Evolutionary conservation across 2,888 invertebrate species (phyloP).

Genomic region (Dyspetes luteomarginatus): DNA sequence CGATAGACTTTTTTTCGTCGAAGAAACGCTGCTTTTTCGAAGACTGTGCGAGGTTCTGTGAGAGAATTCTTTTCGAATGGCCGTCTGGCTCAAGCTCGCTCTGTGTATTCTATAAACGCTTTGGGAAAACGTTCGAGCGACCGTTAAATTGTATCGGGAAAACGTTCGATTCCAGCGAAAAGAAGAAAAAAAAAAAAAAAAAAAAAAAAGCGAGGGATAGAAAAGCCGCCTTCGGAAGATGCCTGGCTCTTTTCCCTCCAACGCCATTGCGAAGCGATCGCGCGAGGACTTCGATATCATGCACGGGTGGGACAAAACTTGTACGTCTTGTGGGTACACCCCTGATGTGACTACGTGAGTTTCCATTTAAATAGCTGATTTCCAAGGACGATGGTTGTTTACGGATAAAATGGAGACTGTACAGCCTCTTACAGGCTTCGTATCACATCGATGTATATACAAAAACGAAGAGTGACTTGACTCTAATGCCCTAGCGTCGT

Average conservation of each 20-base stretch:
- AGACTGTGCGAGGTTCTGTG: conserved; percentile 22
- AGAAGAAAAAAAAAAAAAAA: conserved; percentile 18
- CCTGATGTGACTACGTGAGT: conserved; percentile 73
- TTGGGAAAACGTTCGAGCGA: conserved; percentile 57
- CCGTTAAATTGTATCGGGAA: conserved; percentile 78
- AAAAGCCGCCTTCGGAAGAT: conserved; percentile 27
- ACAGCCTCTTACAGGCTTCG: not conserved
- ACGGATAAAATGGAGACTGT: conserved; percentile 30
- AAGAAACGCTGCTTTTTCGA: not conserved
- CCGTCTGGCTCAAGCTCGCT: conserved; percentile 18
- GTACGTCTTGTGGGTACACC: conserved; percentile 53
- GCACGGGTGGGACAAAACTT: conserved; percentile 73
- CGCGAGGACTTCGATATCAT: not conserved
- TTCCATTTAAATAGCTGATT: conserved; percentile 79
- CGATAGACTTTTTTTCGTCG: not conserved
- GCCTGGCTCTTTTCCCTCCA: conserved; percentile 56
- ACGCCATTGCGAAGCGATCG: conserved; percentile 8
- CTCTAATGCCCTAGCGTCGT: too few species aligned
- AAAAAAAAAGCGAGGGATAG: conserved; percentile 12
- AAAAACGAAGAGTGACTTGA: not conserved
- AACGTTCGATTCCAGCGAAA: conserved; percentile 62
- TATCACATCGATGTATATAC: conserved; percentile 6
- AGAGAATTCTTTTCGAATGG: conserved; percentile 38
- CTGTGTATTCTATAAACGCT: conserved; percentile 62
- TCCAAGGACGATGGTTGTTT: conserved; percentile 67